Evolutionary conservation across 2,113 vertebrate species (phyloP).

Genomic region (Pomatostomus ruficeps): DNA sequence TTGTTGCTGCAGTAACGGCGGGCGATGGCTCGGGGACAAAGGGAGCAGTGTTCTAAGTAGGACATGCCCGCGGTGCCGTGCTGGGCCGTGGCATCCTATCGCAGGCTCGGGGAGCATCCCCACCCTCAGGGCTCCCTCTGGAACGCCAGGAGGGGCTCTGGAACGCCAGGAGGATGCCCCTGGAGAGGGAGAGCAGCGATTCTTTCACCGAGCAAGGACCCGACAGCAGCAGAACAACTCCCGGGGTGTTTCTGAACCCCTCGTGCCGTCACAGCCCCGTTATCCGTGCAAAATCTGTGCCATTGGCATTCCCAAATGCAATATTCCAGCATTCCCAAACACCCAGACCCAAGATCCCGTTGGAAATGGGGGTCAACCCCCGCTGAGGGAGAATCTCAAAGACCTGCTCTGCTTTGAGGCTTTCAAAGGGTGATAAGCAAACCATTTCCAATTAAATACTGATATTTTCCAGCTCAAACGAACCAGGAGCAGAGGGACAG

Average conservation of each 20-base stretch:
- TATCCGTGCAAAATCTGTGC: background rate
- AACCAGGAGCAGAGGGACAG: background rate
- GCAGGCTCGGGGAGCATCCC: background rate
- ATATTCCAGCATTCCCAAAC: background rate
- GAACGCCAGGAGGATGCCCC: background rate
- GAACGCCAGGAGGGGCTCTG: background rate
- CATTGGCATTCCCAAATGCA: background rate
- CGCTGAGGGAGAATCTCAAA: background rate
- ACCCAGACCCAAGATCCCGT: accelerated
- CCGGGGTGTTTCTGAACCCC: background rate
- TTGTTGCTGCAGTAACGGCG: constrained; percentile 46
- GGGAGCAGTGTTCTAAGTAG: constrained; percentile 56
- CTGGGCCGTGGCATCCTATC: background rate
- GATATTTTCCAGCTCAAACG: background rate
- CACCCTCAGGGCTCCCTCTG: background rate
- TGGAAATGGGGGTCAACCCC: background rate
- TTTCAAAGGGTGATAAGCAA: background rate
- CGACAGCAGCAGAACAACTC: background rate
- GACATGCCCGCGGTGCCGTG: background rate
- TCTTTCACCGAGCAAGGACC: background rate
- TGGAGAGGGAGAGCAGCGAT: background rate
- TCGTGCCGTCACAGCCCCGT: background rate
- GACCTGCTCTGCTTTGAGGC: background rate
- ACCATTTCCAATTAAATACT: background rate
- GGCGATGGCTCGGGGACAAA: constrained; percentile 10